These are phyloP conservation scores for Lethocerus indicus DNA, from an alignment of 1,140 invertebrate species.

Conservation along the genomic window DNA sequence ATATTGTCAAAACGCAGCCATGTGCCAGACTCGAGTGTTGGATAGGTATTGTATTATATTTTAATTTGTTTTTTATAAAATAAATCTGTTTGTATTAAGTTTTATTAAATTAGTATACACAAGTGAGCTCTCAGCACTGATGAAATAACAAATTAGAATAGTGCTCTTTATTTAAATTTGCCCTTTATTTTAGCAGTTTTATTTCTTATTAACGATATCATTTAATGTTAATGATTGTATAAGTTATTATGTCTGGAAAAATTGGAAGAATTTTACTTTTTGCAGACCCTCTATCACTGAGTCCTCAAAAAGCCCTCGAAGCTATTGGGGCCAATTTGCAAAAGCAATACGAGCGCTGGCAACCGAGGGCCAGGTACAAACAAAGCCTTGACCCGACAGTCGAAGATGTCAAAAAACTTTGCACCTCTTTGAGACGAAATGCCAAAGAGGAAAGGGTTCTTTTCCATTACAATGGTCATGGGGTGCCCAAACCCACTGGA, in stretches of 20 bases:
- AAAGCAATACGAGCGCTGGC: conserved; percentile 95
- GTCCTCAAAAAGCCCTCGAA: conserved; percentile 86
- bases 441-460: conserved; percentile 97
- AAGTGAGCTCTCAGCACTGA: no score
- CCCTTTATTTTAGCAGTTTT: no score
- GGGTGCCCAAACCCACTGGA: conserved; percentile 91
- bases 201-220: no score
- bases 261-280: conserved; percentile 14
- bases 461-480: conserved; percentile 99
- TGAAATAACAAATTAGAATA: no score
- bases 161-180: no score
- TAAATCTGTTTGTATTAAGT: not conserved
- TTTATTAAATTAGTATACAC: not conserved
- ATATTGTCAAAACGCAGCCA: conserved; percentile 91
- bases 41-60: conserved; percentile 50
- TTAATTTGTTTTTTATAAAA: not conserved
- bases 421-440: conserved; percentile 84
- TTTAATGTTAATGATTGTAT: no score
- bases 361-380: conserved; percentile 91
- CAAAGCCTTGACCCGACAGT: conserved; percentile 92
- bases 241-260: no score
- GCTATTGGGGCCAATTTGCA: conserved; percentile 81
- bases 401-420: conserved; percentile 96
- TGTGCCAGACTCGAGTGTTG: conserved; percentile 93
- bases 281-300: conserved; percentile 62